A percentile compares a stretch with the other conserved stretches of the same genome.
Conservation (phyloP, 2,113 vertebrate species). For the Corythornis cristatus region DNA sequence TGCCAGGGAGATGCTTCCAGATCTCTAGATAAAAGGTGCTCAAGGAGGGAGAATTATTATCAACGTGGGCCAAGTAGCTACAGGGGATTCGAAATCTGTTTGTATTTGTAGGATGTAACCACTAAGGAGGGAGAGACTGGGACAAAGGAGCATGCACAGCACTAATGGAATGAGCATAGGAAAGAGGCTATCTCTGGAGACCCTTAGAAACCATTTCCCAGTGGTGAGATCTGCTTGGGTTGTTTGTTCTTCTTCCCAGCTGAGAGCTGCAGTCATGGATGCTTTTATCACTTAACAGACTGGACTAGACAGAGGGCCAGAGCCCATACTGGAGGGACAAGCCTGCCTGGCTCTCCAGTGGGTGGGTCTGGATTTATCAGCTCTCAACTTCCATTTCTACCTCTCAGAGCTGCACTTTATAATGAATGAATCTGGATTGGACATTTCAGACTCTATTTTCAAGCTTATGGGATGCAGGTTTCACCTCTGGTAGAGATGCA, state of each 20-base stretch:
- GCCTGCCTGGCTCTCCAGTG: neutral
- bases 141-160: conserved; percentile 60
- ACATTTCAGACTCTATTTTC: neutral
- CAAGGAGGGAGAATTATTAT: conserved; percentile 61
- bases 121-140: conserved; percentile 57
- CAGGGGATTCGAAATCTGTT: conserved; percentile 53
- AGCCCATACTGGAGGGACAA: neutral
- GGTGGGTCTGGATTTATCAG: neutral
- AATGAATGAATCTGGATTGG: neutral
- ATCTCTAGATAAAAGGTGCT: conserved; percentile 67
- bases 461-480: neutral
- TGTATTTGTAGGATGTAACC: conserved; percentile 53
- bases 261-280: conserved; percentile 40
- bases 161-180: conserved; percentile 70
- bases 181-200: conserved; percentile 60
- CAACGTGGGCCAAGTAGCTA: conserved; percentile 47
- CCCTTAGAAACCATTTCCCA: conserved; percentile 60
- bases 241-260: conserved; percentile 62
- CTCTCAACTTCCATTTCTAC: neutral
- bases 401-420: neutral
- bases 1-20: conserved; percentile 59
- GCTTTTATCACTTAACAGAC: conserved; percentile 38
- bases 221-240: conserved; percentile 49
- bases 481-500: neutral
- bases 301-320: conserved; percentile 11